Evolutionary conservation across 2,888 invertebrate genomes (phyloP), one percentile per base, ranked within the genome.

Genomic region (Periphyllus acericola): DNA sequence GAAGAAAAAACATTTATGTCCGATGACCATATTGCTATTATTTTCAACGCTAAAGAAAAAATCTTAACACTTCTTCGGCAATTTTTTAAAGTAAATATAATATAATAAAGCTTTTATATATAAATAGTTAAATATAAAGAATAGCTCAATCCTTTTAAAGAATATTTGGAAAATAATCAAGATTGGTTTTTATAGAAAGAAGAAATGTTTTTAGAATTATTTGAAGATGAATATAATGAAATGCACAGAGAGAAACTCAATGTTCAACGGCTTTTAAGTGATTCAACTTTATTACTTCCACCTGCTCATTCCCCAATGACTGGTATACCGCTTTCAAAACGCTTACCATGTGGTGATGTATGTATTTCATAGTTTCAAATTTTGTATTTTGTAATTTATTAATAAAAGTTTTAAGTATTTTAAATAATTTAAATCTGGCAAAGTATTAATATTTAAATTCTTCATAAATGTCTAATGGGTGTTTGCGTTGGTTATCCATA

Each of bases 131-230:
- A 11, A 14, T 14, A 14, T 14, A n/a, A n/a, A 66, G 46, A 60
- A 55, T 78, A 17, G 25, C 21, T 60, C 21, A 21, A 66, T 66
- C 1, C 9, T 29, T 32, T 29, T 32, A 17, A 71, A 29, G 71
- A 14, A 71, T 17, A 17, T 3, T 29, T 29, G 3, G 1, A n/a
- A 68, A 68, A 68, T 68, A 25, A 79, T 40, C n/a, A 8, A 71
- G 8, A 40, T 88, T 32, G 19, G 32, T 25, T 40, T 89, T 92
- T 89, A 21, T 91, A 94, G 94, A 96, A 97, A 90, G 99, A 99
- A 92, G 99, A 99, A 91, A 98, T 99, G 90, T 99, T 99, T 92
- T 93, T 99, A 89, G 99, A 99, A 91, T 96, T 99, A 94, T 99
- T 99, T 92, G 99, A 99, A 92, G 98, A 99, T 92, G 99, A 99